A percentile compares a stretch with the other conserved stretches of the same genome.
These are phyloP conservation scores for Corythaeola cristata DNA, from an alignment of 2,113 vertebrate species.

Conservation along the genomic window DNA sequence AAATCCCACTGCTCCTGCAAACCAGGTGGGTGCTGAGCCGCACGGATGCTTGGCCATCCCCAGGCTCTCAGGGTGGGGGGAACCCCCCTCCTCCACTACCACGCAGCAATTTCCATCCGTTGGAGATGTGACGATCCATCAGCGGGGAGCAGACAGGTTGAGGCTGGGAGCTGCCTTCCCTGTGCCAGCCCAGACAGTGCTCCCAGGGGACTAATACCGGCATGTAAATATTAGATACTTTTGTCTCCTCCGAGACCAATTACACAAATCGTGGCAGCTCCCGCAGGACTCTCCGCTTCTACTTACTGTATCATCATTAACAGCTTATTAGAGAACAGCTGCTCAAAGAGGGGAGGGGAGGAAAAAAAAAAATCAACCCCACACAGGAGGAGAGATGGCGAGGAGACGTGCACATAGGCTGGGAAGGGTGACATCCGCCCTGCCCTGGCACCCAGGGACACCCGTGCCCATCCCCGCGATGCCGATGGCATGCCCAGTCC, in stretches of 20 bases:
- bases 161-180: slow-evolving; percentile 26
- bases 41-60: not conserved
- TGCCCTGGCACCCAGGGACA: not conserved
- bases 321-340: slow-evolving; percentile 81
- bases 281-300: slow-evolving; percentile 73
- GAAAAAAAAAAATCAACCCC: not conserved
- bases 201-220: slow-evolving; percentile 73
- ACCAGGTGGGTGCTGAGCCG: accelerated
- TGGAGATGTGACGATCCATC: not conserved
- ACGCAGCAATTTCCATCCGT: not conserved
- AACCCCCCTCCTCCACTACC: not conserved
- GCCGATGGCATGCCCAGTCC: accelerated
- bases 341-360: slow-evolving; percentile 11
- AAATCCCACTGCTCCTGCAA: accelerated
- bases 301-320: slow-evolving; percentile 82
- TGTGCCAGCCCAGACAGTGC: slow-evolving; percentile 50
- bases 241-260: slow-evolving; percentile 81
- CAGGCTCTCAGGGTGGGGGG: not conserved
- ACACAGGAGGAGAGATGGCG: not conserved
- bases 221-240: slow-evolving; percentile 81
- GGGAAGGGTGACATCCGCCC: not conserved
- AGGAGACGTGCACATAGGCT: accelerated
- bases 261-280: slow-evolving; percentile 79
- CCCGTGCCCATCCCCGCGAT: accelerated
- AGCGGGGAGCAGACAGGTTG: not conserved